These are phyloP conservation scores for Mastomys natalensis DNA, from an alignment of 2,113 vertebrate species.

Conservation along the genomic window DNA sequence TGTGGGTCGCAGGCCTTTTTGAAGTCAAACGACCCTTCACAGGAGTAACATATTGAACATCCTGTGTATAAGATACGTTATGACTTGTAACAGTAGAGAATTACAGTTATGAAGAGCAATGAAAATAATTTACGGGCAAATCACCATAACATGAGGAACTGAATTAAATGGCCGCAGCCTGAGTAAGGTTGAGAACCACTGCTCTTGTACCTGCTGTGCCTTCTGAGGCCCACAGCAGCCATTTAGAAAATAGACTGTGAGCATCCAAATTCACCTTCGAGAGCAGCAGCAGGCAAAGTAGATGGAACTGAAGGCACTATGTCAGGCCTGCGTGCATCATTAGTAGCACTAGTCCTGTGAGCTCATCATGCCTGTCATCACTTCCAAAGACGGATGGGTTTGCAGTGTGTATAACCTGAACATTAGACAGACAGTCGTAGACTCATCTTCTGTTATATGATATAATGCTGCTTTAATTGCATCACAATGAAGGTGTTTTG, in stretches of 20 bases:
- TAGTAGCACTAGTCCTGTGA: not conserved
- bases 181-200: not conserved
- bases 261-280: not conserved
- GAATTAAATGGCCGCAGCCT: not conserved
- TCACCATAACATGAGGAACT: not conserved
- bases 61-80: not conserved
- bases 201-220: not conserved
- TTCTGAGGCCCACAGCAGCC: not conserved
- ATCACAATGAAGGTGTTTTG: not conserved
- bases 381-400: not conserved
- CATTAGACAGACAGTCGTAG: not conserved
- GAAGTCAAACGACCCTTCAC: not conserved
- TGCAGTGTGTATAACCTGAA: not conserved
- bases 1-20: rapidly evolving
- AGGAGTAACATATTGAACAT: not conserved
- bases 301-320: not conserved
- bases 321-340: rapidly evolving
- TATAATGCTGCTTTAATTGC: not conserved
- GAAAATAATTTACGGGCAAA: not conserved
- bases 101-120: not conserved
- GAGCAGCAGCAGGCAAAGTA: not conserved
- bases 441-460: not conserved
- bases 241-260: not conserved
- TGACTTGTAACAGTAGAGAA: not conserved
- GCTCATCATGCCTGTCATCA: no score